phyloP scores from a whole-genome alignment of 2,797 vertebrate genomes.

The Alectoris magna region DNA sequence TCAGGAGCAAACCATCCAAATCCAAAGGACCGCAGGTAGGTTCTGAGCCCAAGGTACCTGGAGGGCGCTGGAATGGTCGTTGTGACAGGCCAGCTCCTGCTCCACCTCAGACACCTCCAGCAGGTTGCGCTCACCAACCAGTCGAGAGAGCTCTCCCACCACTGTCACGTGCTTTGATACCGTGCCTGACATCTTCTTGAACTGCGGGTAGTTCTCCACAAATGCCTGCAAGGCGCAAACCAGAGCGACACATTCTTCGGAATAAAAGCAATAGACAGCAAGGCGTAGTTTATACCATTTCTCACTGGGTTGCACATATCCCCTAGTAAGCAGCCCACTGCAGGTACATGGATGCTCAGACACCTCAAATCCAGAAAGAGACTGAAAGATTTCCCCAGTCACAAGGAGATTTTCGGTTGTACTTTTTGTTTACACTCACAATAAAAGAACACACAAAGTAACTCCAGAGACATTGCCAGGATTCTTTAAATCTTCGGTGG shows the following conservation, averaged over 20 bases:
- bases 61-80: slow-evolving; percentile 91
- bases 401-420: neutral
- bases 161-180: slow-evolving; percentile 98
- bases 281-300: neutral
- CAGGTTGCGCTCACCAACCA: slow-evolving; percentile 90
- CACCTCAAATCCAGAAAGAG: neutral
- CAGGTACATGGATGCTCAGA: accelerated
- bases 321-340: neutral
- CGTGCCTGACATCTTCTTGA: slow-evolving; percentile 98
- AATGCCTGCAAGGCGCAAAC: slow-evolving; percentile 84
- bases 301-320: neutral
- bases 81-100: slow-evolving; percentile 96
- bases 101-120: slow-evolving; percentile 97
- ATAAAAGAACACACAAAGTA: neutral
- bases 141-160: slow-evolving; percentile 92
- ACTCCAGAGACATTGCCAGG: neutral
- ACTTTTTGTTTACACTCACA: neutral
- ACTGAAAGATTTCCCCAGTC: neutral
- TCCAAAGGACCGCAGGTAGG: accelerated
- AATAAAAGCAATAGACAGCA: neutral
- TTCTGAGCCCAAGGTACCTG: slow-evolving; percentile 79
- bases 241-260: neutral
- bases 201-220: slow-evolving; percentile 97
- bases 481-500: neutral
- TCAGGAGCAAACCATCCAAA: accelerated